Conservation (phyloP, 2,113 vertebrate species). For the Manacus vitellinus region DNA sequence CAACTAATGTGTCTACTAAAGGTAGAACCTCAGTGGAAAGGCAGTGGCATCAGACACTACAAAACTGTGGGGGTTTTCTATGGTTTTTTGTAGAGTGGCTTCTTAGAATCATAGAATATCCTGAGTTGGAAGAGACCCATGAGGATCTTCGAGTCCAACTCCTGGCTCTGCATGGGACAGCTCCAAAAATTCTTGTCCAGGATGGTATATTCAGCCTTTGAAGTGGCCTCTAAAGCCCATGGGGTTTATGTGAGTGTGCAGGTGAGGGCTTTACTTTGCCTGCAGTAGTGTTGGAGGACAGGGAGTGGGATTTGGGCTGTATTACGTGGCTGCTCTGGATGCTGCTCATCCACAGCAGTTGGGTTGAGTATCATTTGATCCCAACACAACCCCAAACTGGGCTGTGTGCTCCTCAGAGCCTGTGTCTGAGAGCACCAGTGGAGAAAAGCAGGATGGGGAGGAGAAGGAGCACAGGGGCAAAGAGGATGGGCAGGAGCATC, state of each 20-base stretch:
- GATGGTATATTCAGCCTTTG: not conserved
- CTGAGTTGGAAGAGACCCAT: not conserved
- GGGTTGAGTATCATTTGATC: not conserved
- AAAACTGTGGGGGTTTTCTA: not conserved
- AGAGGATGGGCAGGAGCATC: not conserved
- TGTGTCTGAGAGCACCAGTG: accelerated
- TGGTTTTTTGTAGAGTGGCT: not conserved
- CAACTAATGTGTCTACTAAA: not conserved
- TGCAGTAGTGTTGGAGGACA: not conserved
- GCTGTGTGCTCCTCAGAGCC: not conserved
- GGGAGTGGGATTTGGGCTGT: accelerated
- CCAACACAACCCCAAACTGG: not conserved
- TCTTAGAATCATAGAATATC: not conserved
- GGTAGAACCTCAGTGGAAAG: not conserved
- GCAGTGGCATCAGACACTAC: not conserved
- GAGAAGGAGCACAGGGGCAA: not conserved
- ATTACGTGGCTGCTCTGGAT: accelerated
- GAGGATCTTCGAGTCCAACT: not conserved
- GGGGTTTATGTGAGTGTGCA: not conserved
- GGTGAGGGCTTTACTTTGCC: not conserved
- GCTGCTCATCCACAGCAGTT: not conserved
- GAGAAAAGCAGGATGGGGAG: accelerated
- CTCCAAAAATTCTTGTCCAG: not conserved
- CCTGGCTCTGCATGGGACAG: not conserved
- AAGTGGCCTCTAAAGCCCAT: not conserved